These are phyloP conservation scores for Epinephelus awoara DNA, from an alignment of 2,797 vertebrate species.

Conservation along the genomic window DNA sequence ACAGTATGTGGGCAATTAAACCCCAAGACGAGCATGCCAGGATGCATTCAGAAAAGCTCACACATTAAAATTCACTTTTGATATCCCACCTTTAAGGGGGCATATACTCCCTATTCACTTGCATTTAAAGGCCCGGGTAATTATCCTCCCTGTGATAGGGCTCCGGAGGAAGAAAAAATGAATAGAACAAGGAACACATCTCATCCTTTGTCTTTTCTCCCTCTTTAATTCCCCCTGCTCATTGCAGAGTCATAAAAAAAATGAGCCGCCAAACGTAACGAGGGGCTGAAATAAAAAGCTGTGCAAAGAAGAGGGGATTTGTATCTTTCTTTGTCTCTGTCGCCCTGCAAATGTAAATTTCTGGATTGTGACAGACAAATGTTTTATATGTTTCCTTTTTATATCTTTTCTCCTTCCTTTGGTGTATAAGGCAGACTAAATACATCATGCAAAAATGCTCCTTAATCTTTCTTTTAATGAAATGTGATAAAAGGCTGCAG, in stretches of 20 bases:
- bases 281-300: slow-evolving; percentile 62
- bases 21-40: neutral
- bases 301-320: slow-evolving; percentile 55
- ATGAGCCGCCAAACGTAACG: slow-evolving; percentile 44
- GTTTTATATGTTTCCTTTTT: slow-evolving; percentile 14
- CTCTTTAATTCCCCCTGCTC: slow-evolving; percentile 66
- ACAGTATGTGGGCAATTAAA: slow-evolving; percentile 8
- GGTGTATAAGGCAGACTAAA: slow-evolving; percentile 20
- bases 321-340: slow-evolving; percentile 46
- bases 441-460: slow-evolving; percentile 24
- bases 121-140: slow-evolving; percentile 65
- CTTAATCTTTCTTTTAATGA: slow-evolving; percentile 25
- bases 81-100: slow-evolving; percentile 39
- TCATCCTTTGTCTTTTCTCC: slow-evolving; percentile 67
- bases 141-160: slow-evolving; percentile 66
- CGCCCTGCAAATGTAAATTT: slow-evolving; percentile 53
- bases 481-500: slow-evolving; percentile 34
- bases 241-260: slow-evolving; percentile 53
- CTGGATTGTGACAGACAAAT: slow-evolving; percentile 38
- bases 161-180: slow-evolving; percentile 48
- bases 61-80: slow-evolving; percentile 29
- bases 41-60: slow-evolving; percentile 23
- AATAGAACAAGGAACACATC: slow-evolving; percentile 68
- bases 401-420: slow-evolving; percentile 17
- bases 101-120: slow-evolving; percentile 42